A percentile compares a stretch with the other conserved stretches of the same genome.
phyloP scores from a whole-genome alignment of 2,113 vertebrate genomes.

The Pithys albifrons region DNA sequence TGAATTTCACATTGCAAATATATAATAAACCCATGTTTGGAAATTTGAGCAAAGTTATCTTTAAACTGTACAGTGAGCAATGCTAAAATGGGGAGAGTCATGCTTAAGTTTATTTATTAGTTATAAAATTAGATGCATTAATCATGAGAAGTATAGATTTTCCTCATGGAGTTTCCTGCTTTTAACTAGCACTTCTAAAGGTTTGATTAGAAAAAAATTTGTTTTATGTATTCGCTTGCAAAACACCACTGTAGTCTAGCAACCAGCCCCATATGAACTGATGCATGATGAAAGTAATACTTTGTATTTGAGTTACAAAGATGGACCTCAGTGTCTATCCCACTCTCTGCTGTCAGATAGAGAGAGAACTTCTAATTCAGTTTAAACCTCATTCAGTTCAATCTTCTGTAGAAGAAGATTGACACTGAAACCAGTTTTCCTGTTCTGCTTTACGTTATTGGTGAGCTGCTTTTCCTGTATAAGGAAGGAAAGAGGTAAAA shows the following conservation, averaged over 20 bases:
- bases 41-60: not conserved
- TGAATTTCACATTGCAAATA: constrained; percentile 27
- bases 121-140: not conserved
- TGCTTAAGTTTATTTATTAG: not conserved
- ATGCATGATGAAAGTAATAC: not conserved
- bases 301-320: not conserved
- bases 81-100: not conserved
- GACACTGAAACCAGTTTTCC: not conserved
- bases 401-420: not conserved
- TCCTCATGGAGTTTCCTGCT: not conserved
- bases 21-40: not conserved
- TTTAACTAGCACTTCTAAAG: not conserved
- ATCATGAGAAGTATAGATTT: not conserved
- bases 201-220: not conserved
- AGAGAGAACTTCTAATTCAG: not conserved
- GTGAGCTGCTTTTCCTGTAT: not conserved
- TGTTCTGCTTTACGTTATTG: not conserved
- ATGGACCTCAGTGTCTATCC: not conserved
- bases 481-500: not conserved
- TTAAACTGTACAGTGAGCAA: not conserved
- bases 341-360: not conserved
- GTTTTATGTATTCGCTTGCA: not conserved
- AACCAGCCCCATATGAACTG: not conserved
- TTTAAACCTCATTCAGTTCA: not conserved
- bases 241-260: not conserved